phyloP scores from a whole-genome alignment of 1,140 invertebrate genomes.

The Microplitis mediator region DNA sequence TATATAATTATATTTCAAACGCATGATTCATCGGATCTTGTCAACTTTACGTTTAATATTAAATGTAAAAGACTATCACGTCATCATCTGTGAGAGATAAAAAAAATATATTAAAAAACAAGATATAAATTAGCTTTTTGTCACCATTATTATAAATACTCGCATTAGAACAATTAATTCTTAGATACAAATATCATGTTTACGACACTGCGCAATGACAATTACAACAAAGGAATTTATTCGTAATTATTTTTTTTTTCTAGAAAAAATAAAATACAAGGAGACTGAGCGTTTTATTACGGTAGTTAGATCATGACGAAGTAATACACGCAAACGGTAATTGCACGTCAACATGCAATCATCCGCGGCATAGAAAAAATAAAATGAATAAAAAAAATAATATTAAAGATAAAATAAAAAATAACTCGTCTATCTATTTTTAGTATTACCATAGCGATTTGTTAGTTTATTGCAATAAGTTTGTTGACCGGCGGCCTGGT shows the following conservation, averaged over 20 bases:
- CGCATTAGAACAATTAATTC: neutral
- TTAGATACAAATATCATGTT: neutral
- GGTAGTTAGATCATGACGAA: slow-evolving; percentile 7
- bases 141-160: neutral
- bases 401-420: neutral
- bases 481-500: slow-evolving; percentile 16
- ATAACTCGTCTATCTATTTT: neutral
- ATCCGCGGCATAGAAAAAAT: neutral
- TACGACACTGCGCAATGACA: neutral
- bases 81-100: neutral
- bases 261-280: neutral
- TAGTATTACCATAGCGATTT: slow-evolving; percentile 10
- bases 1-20: neutral
- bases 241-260: neutral
- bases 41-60: slow-evolving; percentile 22
- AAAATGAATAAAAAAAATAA: neutral
- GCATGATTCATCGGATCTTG: slow-evolving; percentile 24
- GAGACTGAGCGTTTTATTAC: neutral
- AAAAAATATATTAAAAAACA: neutral
- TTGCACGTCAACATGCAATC: slow-evolving; percentile 12
- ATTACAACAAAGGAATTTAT: neutral
- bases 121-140: neutral
- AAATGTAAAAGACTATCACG: slow-evolving; percentile 28
- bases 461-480: slow-evolving; percentile 8
- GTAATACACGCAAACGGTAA: slow-evolving; percentile 4